These are phyloP conservation scores for Allochrocebus solatus DNA, from an alignment of 2,797 vertebrate genomes.

Conservation along the genomic window DNA sequence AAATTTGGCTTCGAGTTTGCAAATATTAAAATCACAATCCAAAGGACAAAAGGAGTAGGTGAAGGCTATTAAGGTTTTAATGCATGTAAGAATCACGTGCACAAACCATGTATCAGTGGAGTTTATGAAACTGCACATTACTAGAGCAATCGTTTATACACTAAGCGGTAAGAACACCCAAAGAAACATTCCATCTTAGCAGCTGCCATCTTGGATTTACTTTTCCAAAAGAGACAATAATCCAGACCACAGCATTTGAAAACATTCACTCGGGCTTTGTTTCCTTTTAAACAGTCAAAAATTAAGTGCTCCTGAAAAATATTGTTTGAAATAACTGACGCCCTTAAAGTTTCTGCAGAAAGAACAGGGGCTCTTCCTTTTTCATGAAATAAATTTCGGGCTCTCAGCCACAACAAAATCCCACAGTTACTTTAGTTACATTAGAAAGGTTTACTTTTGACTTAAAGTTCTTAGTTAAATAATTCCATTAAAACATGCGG, in stretches of 20 bases:
- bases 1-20: neutral
- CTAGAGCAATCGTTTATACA: neutral
- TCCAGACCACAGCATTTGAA: slow-evolving; percentile 37
- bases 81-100: neutral
- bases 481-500: neutral
- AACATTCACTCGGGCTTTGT: slow-evolving; percentile 22
- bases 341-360: neutral
- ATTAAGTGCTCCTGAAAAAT: neutral
- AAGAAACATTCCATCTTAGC: neutral
- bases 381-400: neutral
- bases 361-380: neutral
- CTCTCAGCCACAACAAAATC: neutral
- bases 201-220: slow-evolving; percentile 56
- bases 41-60: neutral
- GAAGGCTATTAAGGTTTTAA: slow-evolving; percentile 27
- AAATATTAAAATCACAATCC: slow-evolving; percentile 33
- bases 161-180: neutral
- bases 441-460: neutral
- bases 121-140: neutral
- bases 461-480: neutral
- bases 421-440: neutral
- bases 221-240: slow-evolving; percentile 46
- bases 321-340: neutral
- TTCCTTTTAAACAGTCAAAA: slow-evolving; percentile 5
- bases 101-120: neutral